These are phyloP conservation scores for Grammomys dolichurus DNA, from an alignment of 2,113 vertebrate genomes.

Conservation along the genomic window DNA sequence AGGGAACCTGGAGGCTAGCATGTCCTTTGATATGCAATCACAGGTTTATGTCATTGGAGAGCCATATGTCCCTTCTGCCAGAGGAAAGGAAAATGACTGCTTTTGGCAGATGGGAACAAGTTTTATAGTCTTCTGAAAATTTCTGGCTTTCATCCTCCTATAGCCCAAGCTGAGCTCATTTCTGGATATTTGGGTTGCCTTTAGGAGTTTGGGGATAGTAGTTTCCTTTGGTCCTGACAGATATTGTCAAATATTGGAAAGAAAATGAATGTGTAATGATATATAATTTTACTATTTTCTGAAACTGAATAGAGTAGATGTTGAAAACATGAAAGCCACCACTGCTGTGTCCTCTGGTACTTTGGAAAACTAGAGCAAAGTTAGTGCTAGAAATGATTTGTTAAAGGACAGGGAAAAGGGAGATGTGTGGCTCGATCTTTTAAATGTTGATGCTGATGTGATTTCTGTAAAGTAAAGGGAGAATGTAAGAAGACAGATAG, in stretches of 20 bases:
- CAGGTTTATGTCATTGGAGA: not conserved
- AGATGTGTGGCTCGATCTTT: not conserved
- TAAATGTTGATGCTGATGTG: not conserved
- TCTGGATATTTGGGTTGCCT: not conserved
- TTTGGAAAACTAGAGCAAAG: not conserved
- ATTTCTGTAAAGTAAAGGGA: not conserved
- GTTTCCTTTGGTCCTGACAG: not conserved
- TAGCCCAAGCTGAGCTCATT: not conserved
- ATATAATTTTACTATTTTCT: not conserved
- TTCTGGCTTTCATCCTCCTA: not conserved
- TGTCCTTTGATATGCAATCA: not conserved
- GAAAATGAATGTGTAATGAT: not conserved
- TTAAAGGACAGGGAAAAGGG: accelerated
- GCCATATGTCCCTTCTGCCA: not conserved
- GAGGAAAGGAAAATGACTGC: not conserved
- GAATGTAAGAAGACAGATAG: not conserved
- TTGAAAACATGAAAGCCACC: not conserved
- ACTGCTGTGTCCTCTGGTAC: not conserved
- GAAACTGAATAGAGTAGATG: not conserved
- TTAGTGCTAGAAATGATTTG: not conserved
- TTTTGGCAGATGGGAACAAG: not conserved
- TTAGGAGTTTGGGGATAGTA: not conserved
- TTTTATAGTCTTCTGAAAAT: not conserved
- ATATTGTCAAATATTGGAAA: not conserved
- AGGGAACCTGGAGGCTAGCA: not conserved